Conservation (phyloP, 1,140 invertebrate genomes). For the Drosophila rufa region DNA sequence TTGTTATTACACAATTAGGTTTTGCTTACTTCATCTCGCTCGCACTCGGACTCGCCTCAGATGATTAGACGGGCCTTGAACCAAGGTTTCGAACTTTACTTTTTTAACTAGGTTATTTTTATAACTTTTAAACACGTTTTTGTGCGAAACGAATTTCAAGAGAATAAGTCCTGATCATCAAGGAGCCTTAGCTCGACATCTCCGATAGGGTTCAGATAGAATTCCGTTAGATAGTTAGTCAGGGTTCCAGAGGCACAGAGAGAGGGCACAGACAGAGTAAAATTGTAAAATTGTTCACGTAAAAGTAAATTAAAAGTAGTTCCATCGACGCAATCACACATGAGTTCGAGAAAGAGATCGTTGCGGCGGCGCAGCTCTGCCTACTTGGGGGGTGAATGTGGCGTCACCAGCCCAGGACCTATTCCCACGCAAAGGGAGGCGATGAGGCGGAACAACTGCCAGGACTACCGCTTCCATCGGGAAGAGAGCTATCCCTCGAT, state of each 20-base stretch:
- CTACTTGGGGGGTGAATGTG: background rate
- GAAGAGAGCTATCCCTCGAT: conserved; percentile 49
- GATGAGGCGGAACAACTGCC: conserved; percentile 26
- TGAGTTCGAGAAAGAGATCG: conserved; percentile 1
- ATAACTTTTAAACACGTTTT: too few relatives aligned
- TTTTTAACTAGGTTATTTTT: too few relatives aligned
- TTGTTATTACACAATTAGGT: too few relatives aligned
- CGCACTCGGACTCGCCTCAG: too few relatives aligned
- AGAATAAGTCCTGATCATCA: background rate
- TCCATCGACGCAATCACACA: background rate
- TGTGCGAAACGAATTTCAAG: too few relatives aligned
- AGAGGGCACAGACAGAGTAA: background rate
- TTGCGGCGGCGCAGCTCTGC: too few relatives aligned
- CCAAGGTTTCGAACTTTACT: too few relatives aligned
- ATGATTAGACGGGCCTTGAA: too few relatives aligned
- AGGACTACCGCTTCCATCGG: conserved; percentile 10
- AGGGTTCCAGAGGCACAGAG: background rate
- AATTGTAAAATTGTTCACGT: conserved; percentile 17
- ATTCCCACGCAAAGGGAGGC: background rate
- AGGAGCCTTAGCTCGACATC: background rate
- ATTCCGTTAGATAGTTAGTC: background rate
- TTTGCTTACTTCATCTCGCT: too few relatives aligned
- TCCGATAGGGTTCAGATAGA: background rate
- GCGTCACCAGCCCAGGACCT: too few relatives aligned
- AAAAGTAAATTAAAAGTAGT: conserved; percentile 12